Conservation (phyloP, 2,797 vertebrate genomes). For the Amazona ochrocephala region DNA sequence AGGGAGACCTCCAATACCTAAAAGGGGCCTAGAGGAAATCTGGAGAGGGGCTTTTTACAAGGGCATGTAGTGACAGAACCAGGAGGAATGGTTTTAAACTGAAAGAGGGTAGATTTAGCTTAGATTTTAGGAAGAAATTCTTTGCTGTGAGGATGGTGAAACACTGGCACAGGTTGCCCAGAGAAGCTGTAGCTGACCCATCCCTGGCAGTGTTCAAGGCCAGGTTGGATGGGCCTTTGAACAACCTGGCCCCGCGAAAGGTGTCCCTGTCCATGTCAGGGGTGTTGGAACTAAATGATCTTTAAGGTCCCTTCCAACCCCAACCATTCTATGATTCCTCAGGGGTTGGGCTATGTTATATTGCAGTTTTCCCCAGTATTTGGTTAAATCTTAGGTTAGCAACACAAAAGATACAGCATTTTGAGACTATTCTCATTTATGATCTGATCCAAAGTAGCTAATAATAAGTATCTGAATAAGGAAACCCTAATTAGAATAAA, state of each 20-base stretch:
- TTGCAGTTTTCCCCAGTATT: background rate
- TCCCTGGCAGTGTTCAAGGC: no score
- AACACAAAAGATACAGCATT: background rate
- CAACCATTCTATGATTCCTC: background rate
- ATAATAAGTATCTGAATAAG: background rate
- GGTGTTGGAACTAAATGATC: background rate
- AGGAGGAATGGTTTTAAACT: background rate
- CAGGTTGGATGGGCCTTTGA: no score
- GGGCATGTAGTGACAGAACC: background rate
- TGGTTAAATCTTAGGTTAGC: background rate
- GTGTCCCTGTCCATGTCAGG: no score
- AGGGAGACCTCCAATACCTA: background rate
- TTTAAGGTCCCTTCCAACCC: background rate
- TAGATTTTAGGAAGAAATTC: background rate
- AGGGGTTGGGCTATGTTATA: background rate
- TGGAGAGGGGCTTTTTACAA: background rate
- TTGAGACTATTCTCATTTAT: background rate
- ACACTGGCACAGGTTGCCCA: background rate
- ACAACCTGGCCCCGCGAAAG: no score
- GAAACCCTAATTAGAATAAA: background rate
- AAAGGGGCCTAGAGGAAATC: background rate
- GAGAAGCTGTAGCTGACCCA: no score
- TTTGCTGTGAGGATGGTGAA: background rate
- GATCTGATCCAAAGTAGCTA: background rate
- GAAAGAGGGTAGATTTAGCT: background rate